Conservation (phyloP, 2,888 invertebrate genomes). For the Tetragonisca angustula region DNA sequence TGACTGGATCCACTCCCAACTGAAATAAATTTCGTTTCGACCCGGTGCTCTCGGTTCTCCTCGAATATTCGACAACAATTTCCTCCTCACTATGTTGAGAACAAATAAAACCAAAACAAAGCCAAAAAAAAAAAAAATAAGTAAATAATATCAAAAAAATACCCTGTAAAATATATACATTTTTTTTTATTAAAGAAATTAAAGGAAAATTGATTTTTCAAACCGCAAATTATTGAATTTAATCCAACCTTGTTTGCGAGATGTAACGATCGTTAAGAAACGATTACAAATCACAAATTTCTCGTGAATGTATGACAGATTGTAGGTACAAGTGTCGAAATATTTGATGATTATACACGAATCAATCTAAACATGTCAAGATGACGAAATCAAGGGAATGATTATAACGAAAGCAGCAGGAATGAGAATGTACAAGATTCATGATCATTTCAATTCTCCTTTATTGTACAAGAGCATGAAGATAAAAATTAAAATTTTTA, state of each 20-base stretch:
- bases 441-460: too few species aligned
- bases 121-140: background rate
- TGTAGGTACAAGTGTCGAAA: background rate
- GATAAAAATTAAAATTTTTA: background rate
- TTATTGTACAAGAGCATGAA: background rate
- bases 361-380: background rate
- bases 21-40: background rate
- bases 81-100: background rate
- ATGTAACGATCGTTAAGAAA: background rate
- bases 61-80: background rate
- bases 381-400: too few species aligned
- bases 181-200: background rate
- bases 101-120: background rate
- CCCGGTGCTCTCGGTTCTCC: too few species aligned
- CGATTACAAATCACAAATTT: background rate
- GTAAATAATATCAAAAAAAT: background rate
- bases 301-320: too few species aligned
- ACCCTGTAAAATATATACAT: background rate
- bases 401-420: too few species aligned
- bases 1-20: slow-evolving; percentile 79
- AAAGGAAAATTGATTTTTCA: background rate
- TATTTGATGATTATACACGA: background rate
- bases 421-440: background rate
- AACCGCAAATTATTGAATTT: background rate
- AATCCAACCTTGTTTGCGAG: background rate